Percentiles rank a stretch among this genome's conserved stretches.
phyloP scores from a whole-genome alignment of 1,140 invertebrate genomes.

The Vanessa tameamea region DNA sequence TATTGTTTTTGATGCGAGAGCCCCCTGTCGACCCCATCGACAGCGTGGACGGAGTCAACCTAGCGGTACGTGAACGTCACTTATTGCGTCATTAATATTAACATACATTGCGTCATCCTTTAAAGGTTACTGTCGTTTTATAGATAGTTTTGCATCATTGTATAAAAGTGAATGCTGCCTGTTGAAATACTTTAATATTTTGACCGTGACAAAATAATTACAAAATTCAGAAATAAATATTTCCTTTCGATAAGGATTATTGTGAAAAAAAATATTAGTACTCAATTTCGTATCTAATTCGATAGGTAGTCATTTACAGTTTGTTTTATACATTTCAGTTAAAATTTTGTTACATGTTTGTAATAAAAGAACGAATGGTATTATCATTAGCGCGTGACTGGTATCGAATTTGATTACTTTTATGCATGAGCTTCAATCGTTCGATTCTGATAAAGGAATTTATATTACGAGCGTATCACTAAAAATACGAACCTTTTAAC shows the following conservation, averaged over 20 bases:
- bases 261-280: not conserved
- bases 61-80: conserved; percentile 65
- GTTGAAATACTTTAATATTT: not conserved
- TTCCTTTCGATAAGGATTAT: not conserved
- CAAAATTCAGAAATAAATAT: not conserved
- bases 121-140: conserved; percentile 1
- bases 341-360: too few relatives aligned
- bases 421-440: conserved; percentile 23
- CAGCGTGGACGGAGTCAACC: conserved; percentile 59
- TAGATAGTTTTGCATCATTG: conserved; percentile 2
- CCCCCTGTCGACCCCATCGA: conserved; percentile 54
- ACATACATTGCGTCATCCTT: conserved; percentile 2
- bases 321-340: too few relatives aligned
- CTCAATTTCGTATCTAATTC: too few relatives aligned
- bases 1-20: conserved; percentile 61
- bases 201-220: not conserved
- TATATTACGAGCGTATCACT: too few relatives aligned
- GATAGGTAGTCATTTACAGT: too few relatives aligned
- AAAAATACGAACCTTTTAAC: too few relatives aligned
- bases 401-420: conserved; percentile 13
- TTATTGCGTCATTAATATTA: conserved; percentile 2
- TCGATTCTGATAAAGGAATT: conserved; percentile 6
- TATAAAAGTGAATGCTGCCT: conserved; percentile 8
- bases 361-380: too few relatives aligned
- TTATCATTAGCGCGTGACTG: conserved; percentile 20